Conservation (phyloP, 2,888 invertebrate species). For the Ormyrus rosae region DNA sequence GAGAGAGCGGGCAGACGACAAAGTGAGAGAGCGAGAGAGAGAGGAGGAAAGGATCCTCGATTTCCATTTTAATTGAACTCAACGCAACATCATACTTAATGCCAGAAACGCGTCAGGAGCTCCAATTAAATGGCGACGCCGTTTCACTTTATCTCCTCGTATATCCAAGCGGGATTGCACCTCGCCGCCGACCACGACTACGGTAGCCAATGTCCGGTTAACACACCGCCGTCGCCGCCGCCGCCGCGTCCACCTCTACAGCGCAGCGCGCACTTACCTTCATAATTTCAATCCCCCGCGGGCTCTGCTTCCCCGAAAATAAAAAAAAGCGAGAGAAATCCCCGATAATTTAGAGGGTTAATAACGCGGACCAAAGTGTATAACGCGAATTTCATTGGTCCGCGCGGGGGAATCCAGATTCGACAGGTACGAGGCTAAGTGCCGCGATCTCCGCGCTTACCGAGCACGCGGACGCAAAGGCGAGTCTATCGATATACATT, state of each 20-base stretch:
- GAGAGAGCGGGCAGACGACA: constrained; percentile 14
- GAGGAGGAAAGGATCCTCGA: constrained; percentile 63
- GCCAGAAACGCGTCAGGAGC: constrained; percentile 71
- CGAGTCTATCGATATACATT: not conserved
- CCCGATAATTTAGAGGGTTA: constrained; percentile 3
- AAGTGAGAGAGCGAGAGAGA: constrained; percentile 37
- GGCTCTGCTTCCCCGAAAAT: not conserved
- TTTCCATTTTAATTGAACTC: constrained; percentile 76
- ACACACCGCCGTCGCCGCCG: not conserved
- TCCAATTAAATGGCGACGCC: constrained; percentile 70
- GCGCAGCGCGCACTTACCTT: not conserved
- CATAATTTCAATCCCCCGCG: not conserved
- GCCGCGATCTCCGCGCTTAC: constrained; percentile 17
- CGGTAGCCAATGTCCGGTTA: constrained; percentile 42
- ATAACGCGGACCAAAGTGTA: not conserved
- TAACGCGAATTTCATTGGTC: constrained; percentile 19
- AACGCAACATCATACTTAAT: constrained; percentile 74
- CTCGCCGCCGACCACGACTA: constrained; percentile 20
- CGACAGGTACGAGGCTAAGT: not conserved
- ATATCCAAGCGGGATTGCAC: constrained; percentile 61
- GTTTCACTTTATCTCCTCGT: constrained; percentile 68
- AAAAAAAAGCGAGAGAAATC: not conserved
- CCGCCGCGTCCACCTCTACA: not conserved
- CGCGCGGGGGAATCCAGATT: not conserved
- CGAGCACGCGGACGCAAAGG: not conserved